Conservation (phyloP, 2,113 vertebrate genomes). For the Ochotona princeps region DNA sequence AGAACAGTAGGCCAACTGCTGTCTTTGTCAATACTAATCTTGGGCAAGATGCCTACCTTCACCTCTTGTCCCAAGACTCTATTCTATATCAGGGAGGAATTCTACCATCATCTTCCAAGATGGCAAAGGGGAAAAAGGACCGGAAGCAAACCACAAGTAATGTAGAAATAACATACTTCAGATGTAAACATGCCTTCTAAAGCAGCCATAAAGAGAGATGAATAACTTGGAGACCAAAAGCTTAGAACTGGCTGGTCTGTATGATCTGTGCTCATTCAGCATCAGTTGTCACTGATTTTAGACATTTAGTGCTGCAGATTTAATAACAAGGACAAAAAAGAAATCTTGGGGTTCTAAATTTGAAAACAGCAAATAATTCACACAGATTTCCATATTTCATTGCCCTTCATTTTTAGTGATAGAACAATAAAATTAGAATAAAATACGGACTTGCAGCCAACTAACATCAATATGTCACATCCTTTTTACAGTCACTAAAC, state of each 20-base stretch:
- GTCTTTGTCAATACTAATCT: not conserved
- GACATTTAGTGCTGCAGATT: slow-evolving; percentile 41
- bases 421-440: slow-evolving; percentile 59
- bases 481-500: slow-evolving; percentile 70
- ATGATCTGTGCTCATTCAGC: not conserved
- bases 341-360: slow-evolving; percentile 13
- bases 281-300: slow-evolving; percentile 31
- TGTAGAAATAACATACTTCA: slow-evolving; percentile 20
- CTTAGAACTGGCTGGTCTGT: not conserved
- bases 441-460: slow-evolving; percentile 41
- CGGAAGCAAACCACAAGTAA: not conserved
- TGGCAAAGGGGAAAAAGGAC: not conserved
- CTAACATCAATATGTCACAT: slow-evolving; percentile 71
- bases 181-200: not conserved
- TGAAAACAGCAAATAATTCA: slow-evolving; percentile 28
- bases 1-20: not conserved
- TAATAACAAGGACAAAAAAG: slow-evolving; percentile 49
- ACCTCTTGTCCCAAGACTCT: not conserved
- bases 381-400: slow-evolving; percentile 18
- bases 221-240: not conserved
- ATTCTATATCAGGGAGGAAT: not conserved
- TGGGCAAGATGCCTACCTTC: not conserved
- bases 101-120: slow-evolving; percentile 8
- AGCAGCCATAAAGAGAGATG: not conserved
- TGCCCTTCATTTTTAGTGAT: slow-evolving; percentile 47